Evolutionary conservation across 1,140 invertebrate species (phyloP).

Genomic region (Phymastichus coffea): DNA sequence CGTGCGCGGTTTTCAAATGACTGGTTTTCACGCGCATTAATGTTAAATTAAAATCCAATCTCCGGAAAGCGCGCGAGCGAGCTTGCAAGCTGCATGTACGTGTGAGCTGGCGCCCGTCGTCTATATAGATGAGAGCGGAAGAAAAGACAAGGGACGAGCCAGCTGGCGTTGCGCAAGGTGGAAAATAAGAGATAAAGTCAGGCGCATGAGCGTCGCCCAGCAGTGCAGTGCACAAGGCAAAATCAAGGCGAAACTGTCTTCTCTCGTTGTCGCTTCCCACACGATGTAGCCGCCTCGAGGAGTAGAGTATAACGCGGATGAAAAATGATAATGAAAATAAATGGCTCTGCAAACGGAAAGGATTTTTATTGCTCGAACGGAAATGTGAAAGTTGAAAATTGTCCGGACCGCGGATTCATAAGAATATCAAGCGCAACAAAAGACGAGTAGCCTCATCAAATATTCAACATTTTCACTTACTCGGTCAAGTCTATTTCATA

Average conservation of each 20-base stretch:
- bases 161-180: not conserved
- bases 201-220: no score
- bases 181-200: constrained; percentile 3
- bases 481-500: no score
- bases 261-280: no score
- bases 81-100: not conserved
- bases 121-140: not conserved
- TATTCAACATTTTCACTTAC: no score
- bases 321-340: not conserved
- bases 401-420: no score
- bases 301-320: not conserved
- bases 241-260: constrained; percentile 2
- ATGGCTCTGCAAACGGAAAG: no score
- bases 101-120: not conserved
- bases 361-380: no score
- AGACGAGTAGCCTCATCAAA: no score
- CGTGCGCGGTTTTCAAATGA: constrained; percentile 4
- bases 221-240: not conserved
- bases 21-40: constrained; percentile 25
- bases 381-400: no score
- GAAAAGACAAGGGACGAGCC: not conserved
- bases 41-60: constrained; percentile 35
- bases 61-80: constrained; percentile 4
- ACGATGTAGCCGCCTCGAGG: no score
- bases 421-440: no score